phyloP scores from a whole-genome alignment of 2,797 vertebrate species.

The Gambusia yucatana region DNA sequence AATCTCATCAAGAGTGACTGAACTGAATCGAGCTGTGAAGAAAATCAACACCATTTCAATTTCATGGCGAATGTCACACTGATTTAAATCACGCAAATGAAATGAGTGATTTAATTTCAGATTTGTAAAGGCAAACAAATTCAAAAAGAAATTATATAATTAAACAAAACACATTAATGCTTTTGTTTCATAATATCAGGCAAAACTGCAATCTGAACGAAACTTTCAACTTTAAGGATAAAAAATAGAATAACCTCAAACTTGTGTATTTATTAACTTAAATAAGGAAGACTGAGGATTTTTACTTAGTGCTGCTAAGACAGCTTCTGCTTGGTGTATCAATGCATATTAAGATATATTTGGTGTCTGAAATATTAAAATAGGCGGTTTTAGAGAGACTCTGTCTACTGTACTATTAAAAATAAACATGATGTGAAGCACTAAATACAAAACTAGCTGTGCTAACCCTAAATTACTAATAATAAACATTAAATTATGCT shows the following conservation, averaged over 20 bases:
- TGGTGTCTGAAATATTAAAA: not conserved
- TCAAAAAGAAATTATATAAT: not conserved
- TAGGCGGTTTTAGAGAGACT: not conserved
- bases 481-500: too few relatives aligned
- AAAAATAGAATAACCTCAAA: not conserved
- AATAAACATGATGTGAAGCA: not conserved
- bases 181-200: not conserved
- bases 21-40: not conserved
- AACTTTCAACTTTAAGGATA: not conserved
- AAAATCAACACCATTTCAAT: constrained; percentile 26
- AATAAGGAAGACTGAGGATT: too few relatives aligned
- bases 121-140: not conserved
- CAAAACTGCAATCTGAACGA: not conserved
- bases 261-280: not conserved
- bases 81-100: not conserved
- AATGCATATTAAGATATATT: too few relatives aligned
- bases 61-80: constrained; percentile 11
- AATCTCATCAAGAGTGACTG: constrained; percentile 18
- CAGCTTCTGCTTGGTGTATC: not conserved
- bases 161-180: not conserved
- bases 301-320: too few relatives aligned
- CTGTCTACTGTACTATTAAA: not conserved
- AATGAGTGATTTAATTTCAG: not conserved
- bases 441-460: not conserved
- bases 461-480: not conserved